Percentiles rank a stretch among this genome's conserved stretches.
Conservation (phyloP, 2,888 invertebrate species). For the Oscheius sp. region DNA sequence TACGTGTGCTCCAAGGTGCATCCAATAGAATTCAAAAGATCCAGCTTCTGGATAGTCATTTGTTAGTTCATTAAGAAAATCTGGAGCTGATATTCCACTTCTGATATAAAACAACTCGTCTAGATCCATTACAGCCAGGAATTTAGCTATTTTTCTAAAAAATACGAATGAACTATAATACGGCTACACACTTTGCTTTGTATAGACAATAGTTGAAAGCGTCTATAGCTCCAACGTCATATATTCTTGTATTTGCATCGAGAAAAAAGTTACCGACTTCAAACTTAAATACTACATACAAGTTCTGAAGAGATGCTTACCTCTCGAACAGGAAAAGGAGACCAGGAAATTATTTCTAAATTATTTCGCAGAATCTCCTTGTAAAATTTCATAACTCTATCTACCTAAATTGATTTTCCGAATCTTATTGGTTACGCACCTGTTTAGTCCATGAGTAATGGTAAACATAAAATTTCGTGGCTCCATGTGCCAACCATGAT, state of each 20-base stretch:
- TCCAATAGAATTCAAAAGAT: constrained; percentile 6
- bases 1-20: not conserved
- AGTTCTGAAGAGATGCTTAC: not conserved
- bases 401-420: too few relatives aligned
- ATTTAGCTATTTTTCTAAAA: constrained; percentile 7
- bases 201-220: constrained; percentile 18
- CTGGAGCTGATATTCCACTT: not conserved
- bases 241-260: constrained; percentile 17
- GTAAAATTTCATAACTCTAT: constrained; percentile 12
- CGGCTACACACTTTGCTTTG: not conserved
- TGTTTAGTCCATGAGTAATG: constrained; percentile 20
- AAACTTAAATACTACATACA: not conserved
- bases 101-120: constrained; percentile 10
- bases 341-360: constrained; percentile 15
- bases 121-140: constrained; percentile 18
- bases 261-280: not conserved
- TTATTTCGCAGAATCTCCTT: not conserved
- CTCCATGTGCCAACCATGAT: constrained; percentile 20
- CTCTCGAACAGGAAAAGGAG: constrained; percentile 3
- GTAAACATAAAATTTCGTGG: constrained; percentile 20
- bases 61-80: not conserved
- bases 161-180: not conserved
- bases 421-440: too few relatives aligned
- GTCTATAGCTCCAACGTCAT: constrained; percentile 1
- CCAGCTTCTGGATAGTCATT: not conserved